A percentile compares a stretch with the other conserved stretches of the same genome.
Evolutionary conservation across 2,888 invertebrate genomes (phyloP).

Genomic region (Eudasyphora cyanicolor): DNA sequence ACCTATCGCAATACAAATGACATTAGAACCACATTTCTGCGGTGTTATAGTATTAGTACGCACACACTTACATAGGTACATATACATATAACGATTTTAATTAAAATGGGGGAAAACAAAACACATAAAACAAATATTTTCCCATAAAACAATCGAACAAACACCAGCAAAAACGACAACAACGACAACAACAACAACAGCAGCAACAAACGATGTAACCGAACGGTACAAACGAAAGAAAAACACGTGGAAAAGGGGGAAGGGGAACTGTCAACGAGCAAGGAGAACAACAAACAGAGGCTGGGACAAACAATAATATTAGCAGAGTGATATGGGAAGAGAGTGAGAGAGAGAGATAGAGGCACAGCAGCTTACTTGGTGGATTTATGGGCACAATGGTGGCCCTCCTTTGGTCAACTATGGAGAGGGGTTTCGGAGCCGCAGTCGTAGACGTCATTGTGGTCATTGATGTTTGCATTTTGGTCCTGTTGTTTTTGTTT

Average conservation of each 20-base stretch:
- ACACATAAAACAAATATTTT: slow-evolving; percentile 15
- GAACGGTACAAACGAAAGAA: not conserved
- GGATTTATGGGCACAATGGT: slow-evolving; percentile 65
- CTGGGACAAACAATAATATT: not conserved
- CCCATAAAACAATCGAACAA: slow-evolving; percentile 19
- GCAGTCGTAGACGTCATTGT: slow-evolving; percentile 14
- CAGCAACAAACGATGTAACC: slow-evolving; percentile 10
- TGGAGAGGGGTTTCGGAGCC: slow-evolving; percentile 51
- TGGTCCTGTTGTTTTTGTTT: slow-evolving; percentile 33
- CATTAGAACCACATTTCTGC: no score
- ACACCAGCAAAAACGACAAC: not conserved
- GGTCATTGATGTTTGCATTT: slow-evolving; percentile 36
- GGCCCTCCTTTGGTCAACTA: slow-evolving; percentile 62
- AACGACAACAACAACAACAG: not conserved
- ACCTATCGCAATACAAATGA: no score
- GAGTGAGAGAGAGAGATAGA: not conserved
- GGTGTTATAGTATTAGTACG: no score
- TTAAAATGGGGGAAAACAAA: not conserved
- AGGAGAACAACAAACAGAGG: slow-evolving; percentile 7
- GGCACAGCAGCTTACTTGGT: slow-evolving; percentile 52
- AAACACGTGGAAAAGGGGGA: slow-evolving; percentile 17
- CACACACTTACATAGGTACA: no score
- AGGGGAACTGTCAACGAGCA: slow-evolving; percentile 15
- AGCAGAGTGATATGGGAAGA: not conserved
- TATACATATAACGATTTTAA: no score